A percentile compares a stretch with the other conserved stretches of the same genome.
These are phyloP conservation scores for Oreocharis arfaki DNA, from an alignment of 2,113 vertebrate species.

Conservation along the genomic window DNA sequence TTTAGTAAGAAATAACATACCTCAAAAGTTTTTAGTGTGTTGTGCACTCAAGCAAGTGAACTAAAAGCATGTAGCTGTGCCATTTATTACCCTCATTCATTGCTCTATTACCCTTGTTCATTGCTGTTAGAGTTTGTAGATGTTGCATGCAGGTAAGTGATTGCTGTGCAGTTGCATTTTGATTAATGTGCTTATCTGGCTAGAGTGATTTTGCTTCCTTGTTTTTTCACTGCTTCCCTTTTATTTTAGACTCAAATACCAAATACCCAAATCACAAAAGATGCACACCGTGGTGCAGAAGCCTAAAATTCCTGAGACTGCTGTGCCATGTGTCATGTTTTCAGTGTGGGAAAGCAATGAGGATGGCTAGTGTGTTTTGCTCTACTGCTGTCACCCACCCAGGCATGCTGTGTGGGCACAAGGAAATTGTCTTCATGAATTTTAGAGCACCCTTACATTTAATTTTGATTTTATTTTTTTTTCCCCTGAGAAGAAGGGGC, in stretches of 20 bases:
- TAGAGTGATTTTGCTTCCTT: background rate
- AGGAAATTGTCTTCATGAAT: background rate
- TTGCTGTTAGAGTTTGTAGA: background rate
- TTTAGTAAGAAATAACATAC: background rate
- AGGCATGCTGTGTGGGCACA: background rate
- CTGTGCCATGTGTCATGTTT: background rate
- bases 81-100: background rate
- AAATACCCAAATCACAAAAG: background rate
- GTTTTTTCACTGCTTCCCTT: background rate
- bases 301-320: background rate
- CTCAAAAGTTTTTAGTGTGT: background rate
- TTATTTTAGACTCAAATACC: background rate
- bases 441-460: background rate
- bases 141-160: background rate
- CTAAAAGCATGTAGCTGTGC: background rate
- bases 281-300: background rate
- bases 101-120: background rate
- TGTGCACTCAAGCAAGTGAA: background rate
- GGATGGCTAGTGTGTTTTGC: background rate
- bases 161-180: background rate
- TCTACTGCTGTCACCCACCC: background rate
- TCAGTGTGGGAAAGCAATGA: background rate
- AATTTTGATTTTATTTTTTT: background rate
- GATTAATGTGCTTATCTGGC: background rate
- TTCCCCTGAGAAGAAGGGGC: background rate